A percentile compares a stretch with the other conserved stretches of the same genome.
These are phyloP conservation scores for Chorisops tibialis DNA, from an alignment of 2,888 invertebrate species.

Conservation along the genomic window DNA sequence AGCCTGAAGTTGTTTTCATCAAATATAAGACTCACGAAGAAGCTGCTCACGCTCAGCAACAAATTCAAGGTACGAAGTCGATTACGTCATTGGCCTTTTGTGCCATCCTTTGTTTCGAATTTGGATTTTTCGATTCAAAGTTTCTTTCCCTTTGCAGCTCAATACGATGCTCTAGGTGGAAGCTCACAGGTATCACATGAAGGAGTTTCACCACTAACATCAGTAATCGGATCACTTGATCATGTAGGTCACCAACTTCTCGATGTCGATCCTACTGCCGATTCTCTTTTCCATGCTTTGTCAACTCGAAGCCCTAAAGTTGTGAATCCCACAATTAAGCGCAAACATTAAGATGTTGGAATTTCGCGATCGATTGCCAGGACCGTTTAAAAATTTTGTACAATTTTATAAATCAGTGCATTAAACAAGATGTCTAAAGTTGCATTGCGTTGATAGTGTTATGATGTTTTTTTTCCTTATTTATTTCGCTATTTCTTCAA, in stretches of 20 bases:
- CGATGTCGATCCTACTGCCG: neutral
- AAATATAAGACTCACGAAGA: slow-evolving; percentile 49
- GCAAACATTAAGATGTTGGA: neutral
- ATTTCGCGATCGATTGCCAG: neutral
- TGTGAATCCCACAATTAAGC: neutral
- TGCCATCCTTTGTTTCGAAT: neutral
- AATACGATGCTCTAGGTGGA: slow-evolving; percentile 43
- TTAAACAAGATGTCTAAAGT: too few relatives aligned
- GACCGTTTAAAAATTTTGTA: neutral
- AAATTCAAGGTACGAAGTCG: slow-evolving; percentile 44
- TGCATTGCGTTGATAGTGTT: too few relatives aligned
- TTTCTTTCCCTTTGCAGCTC: slow-evolving; percentile 24
- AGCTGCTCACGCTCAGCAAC: slow-evolving; percentile 46
- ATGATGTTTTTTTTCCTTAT: too few relatives aligned
- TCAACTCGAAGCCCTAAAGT: slow-evolving; percentile 15
- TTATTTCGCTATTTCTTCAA: too few relatives aligned
- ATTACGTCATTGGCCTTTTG: neutral
- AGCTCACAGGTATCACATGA: slow-evolving; percentile 38
- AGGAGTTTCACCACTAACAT: slow-evolving; percentile 40
- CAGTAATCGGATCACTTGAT: slow-evolving; percentile 25
- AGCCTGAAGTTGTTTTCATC: slow-evolving; percentile 50
- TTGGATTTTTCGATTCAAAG: neutral
- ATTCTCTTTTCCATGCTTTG: neutral
- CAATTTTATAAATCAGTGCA: neutral
- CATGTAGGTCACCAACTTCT: neutral